Base-by-base conservation (phyloP, 1,140 invertebrate species). In the Panagrolaimus sp. region DNA sequence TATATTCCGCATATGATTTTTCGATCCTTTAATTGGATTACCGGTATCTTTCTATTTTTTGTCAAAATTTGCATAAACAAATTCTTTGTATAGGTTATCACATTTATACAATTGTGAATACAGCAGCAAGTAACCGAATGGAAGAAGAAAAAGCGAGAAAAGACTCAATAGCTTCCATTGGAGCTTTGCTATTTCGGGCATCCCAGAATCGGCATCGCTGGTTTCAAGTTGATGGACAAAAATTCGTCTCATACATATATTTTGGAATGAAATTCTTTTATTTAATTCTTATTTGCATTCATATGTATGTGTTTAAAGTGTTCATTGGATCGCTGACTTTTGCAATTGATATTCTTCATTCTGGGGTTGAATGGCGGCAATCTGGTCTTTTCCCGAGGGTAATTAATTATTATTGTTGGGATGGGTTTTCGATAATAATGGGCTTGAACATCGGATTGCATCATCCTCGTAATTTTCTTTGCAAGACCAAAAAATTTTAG, bases 21-120 rank as follows among this genome's bases (percentile, higher is more conserved):
- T 75, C 72, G 77, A 9, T 78, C 78, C 14, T 76, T 80, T 26
- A 78, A 78, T 65, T 78, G 77, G 77, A 43, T 78, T 21, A 77
- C 76, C 24, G 77, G 76, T 76, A 28, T 17, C 6, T 38, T 32
- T 10, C 1, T 14, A 14, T 17, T 70, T 28, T 15, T 52, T 4
- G 6, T 12, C 67, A 32, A 0, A n/a, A 58, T 1, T n/a, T 0
- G 5, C 21, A 24, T n/a, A 0, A 26, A 9, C 9, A 5, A 10
- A n/a, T 43, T 43, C 17, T 43, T 43, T 26, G 3, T 17, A 44
- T 26, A 74, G 73, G 74, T 15, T 81, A 58, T 43, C 76, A 78
- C 63, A 78, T 81, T 43, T 58, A 64, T 12, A 64, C 78, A 14
- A 69, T 78, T 45, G 64, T 77, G 6, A 62, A 55, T 8, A 64